Evolutionary conservation across 2,888 invertebrate species (phyloP).

Genomic region (Tubulanus polymorphus): DNA sequence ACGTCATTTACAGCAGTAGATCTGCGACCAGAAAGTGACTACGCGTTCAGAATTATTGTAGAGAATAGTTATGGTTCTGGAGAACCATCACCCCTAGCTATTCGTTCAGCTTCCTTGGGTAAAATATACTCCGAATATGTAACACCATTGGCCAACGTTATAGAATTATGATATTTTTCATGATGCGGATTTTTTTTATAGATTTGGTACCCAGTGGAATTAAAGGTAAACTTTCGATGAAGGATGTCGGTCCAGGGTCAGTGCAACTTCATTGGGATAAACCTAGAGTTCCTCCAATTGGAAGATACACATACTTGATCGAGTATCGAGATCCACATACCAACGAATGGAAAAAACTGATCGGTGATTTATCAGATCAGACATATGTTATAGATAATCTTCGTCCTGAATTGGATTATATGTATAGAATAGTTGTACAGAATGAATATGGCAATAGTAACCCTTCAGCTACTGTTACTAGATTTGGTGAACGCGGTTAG

Average conservation of each 20-base stretch:
- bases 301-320: constrained; percentile 33
- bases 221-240: too few relatives aligned
- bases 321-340: constrained; percentile 37
- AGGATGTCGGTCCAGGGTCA: too few relatives aligned
- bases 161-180: too few relatives aligned
- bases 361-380: constrained; percentile 25
- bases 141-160: too few relatives aligned
- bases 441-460: constrained; percentile 90
- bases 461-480: constrained; percentile 35
- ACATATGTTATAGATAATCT: constrained; percentile 50
- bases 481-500: constrained; percentile 33
- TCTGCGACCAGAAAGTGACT: constrained; percentile 86
- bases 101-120: too few relatives aligned
- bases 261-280: too few relatives aligned
- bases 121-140: too few relatives aligned
- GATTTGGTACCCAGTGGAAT: too few relatives aligned
- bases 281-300: too few relatives aligned
- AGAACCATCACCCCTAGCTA: constrained; percentile 43
- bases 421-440: constrained; percentile 90
- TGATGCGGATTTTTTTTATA: too few relatives aligned
- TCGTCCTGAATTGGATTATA: constrained; percentile 90
- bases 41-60: constrained; percentile 90
- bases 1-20: too few relatives aligned
- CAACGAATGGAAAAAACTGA: constrained; percentile 38
- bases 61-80: constrained; percentile 95